Percentiles rank a stretch among this genome's conserved stretches.
These are phyloP conservation scores for Bos javanicus DNA, from an alignment of 2,113 vertebrate genomes.

Conservation along the genomic window DNA sequence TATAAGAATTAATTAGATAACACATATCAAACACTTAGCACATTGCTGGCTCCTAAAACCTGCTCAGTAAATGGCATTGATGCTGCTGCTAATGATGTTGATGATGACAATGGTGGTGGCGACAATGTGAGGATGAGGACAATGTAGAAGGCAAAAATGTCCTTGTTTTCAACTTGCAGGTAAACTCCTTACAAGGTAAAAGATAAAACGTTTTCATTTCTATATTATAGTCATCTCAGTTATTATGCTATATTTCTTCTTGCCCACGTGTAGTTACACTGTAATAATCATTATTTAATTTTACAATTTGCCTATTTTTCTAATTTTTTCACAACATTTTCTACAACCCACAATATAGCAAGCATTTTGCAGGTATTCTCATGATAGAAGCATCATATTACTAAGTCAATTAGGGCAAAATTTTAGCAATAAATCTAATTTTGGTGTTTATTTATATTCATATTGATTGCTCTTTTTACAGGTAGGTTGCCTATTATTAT, in stretches of 20 bases:
- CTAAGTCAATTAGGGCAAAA: background rate
- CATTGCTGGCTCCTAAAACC: background rate
- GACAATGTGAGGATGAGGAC: background rate
- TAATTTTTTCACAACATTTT: background rate
- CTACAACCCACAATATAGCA: background rate
- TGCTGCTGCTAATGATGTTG: background rate
- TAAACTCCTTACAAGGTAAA: background rate
- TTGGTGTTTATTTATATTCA: background rate
- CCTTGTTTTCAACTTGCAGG: background rate
- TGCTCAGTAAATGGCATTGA: background rate
- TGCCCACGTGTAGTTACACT: background rate
- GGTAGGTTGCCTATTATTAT: background rate
- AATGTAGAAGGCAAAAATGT: background rate
- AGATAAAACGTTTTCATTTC: background rate
- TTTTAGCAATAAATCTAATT: background rate
- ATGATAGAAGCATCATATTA: background rate
- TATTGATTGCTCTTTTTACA: background rate
- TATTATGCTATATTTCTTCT: background rate
- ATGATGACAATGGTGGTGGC: background rate
- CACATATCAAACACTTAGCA: background rate
- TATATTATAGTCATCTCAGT: background rate
- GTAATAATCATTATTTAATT: background rate
- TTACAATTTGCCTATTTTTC: background rate
- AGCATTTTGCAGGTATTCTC: background rate
- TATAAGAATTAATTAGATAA: background rate